phyloP scores from a whole-genome alignment of 2,888 invertebrate species.

The Thumatha senex region DNA sequence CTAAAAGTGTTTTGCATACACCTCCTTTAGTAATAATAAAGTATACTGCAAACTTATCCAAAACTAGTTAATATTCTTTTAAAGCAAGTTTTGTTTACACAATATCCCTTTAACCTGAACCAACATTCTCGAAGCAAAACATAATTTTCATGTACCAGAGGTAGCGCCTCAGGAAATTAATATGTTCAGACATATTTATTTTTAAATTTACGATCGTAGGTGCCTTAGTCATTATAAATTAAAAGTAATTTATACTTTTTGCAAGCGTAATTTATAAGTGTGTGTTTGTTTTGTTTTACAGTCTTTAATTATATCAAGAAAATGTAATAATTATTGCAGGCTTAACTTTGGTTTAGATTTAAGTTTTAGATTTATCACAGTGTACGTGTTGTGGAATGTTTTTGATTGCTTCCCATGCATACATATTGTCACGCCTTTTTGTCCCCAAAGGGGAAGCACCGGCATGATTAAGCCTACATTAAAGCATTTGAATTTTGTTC shows the following conservation, averaged over 20 bases:
- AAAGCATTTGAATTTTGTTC: too few relatives aligned
- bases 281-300: constrained; percentile 7
- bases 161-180: constrained; percentile 35
- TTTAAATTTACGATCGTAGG: constrained; percentile 20
- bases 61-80: constrained; percentile 12
- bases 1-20: not conserved
- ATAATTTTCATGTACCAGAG: constrained; percentile 29
- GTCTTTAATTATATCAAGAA: constrained; percentile 1
- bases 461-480: too few relatives aligned
- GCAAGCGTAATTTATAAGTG: constrained; percentile 10
- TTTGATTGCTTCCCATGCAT: too few relatives aligned
- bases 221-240: too few relatives aligned
- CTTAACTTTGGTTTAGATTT: too few relatives aligned
- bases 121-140: constrained; percentile 10
- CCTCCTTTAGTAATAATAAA: not conserved
- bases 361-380: too few relatives aligned
- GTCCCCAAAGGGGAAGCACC: too few relatives aligned
- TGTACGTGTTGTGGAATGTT: too few relatives aligned
- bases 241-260: constrained; percentile 7
- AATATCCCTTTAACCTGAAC: constrained; percentile 10
- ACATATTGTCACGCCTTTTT: too few relatives aligned
- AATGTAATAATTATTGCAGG: too few relatives aligned
- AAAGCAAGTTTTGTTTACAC: constrained; percentile 6
- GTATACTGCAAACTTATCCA: constrained; percentile 1
- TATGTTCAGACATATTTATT: constrained; percentile 33